Percentiles rank a stretch among this genome's conserved stretches.
Conservation (phyloP, 1,140 invertebrate genomes). For the Eciton burchellii region DNA sequence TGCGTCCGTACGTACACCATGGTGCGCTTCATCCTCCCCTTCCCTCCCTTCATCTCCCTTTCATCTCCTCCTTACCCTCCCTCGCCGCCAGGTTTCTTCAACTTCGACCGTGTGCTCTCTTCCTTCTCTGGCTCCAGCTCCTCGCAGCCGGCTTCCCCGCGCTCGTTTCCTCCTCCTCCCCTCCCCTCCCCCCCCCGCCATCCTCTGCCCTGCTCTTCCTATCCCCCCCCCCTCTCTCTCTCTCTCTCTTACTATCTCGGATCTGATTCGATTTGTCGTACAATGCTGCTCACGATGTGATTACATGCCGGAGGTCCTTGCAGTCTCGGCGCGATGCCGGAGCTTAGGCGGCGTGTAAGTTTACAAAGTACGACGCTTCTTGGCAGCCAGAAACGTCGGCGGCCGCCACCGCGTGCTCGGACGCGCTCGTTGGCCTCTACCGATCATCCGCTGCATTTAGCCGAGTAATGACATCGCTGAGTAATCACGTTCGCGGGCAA, state of each 20-base stretch:
- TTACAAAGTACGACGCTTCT: slow-evolving; percentile 66
- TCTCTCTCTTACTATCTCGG: slow-evolving; percentile 46
- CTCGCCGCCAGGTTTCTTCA: slow-evolving; percentile 40
- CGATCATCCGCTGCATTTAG: neutral
- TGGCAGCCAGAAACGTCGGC: neutral
- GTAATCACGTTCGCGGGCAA: neutral
- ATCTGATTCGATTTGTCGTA: slow-evolving; percentile 78
- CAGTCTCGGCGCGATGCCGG: slow-evolving; percentile 59
- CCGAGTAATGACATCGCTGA: slow-evolving; percentile 16
- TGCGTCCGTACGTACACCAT: neutral
- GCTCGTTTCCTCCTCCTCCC: neutral
- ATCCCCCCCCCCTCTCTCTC: neutral
- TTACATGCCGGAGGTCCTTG: slow-evolving; percentile 69
- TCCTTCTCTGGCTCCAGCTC: slow-evolving; percentile 13
- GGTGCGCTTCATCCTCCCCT: slow-evolving; percentile 31
- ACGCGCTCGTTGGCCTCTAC: slow-evolving; percentile 31
- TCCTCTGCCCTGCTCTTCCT: neutral
- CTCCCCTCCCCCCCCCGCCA: too few relatives aligned
- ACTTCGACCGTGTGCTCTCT: slow-evolving; percentile 45
- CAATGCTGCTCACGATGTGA: slow-evolving; percentile 73
- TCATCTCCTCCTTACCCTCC: neutral
- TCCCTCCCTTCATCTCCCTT: neutral
- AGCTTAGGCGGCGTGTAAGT: slow-evolving; percentile 68
- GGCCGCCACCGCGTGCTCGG: slow-evolving; percentile 1
- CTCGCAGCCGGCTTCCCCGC: slow-evolving; percentile 4